These are phyloP conservation scores for Pithys albifrons DNA, from an alignment of 2,113 vertebrate genomes.

Conservation along the genomic window DNA sequence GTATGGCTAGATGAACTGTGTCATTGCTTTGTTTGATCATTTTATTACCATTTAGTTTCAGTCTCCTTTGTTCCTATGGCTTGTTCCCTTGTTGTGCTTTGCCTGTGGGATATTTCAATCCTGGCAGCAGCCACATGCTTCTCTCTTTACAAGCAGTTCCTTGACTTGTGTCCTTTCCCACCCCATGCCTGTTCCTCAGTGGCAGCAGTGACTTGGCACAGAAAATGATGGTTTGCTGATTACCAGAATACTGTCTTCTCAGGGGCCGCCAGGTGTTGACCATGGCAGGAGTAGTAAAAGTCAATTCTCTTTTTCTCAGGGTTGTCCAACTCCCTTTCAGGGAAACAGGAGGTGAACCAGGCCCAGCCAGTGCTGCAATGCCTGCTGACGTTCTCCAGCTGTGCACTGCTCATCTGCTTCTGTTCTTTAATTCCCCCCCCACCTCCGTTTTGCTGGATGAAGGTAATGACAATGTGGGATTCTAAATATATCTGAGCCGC, in stretches of 20 bases:
- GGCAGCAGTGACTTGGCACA: neutral
- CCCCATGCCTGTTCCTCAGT: neutral
- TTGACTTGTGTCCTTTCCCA: neutral
- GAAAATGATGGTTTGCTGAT: neutral
- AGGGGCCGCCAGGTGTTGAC: neutral
- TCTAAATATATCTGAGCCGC: neutral
- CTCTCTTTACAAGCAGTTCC: neutral
- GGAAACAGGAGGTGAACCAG: neutral
- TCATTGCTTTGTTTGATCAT: neutral
- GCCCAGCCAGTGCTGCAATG: neutral
- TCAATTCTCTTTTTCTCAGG: neutral
- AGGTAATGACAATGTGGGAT: constrained; percentile 35
- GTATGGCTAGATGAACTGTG: neutral
- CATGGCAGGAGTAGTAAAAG: neutral
- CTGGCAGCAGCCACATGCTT: neutral
- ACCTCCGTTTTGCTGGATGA: neutral
- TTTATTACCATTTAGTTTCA: neutral
- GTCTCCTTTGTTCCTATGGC: neutral
- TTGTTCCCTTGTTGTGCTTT: neutral
- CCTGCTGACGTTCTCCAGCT: constrained; percentile 41
- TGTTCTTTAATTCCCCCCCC: neutral
- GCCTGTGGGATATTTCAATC: neutral
- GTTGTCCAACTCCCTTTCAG: neutral
- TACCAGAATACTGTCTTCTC: neutral
- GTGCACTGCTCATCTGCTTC: constrained; percentile 35